phyloP scores from a whole-genome alignment of 1,140 invertebrate genomes.

The Zaprionus tsacasi region DNA sequence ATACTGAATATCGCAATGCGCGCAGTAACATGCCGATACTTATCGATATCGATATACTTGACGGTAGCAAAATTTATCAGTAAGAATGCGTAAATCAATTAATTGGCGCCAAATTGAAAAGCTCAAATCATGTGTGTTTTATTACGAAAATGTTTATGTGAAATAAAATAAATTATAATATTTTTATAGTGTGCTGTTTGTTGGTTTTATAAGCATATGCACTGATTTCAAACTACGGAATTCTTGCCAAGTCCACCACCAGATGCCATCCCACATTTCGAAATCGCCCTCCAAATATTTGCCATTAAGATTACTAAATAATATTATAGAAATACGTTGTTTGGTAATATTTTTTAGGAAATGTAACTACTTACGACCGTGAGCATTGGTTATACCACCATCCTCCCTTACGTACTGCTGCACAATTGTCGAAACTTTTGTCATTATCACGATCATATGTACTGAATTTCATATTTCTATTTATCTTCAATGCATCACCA shows the following conservation, averaged over 20 bases:
- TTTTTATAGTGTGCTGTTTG: neutral
- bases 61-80: neutral
- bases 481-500: conserved; percentile 22
- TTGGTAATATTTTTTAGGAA: neutral
- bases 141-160: neutral
- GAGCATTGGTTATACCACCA: conserved; percentile 47
- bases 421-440: conserved; percentile 27
- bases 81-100: neutral
- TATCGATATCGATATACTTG: conserved; percentile 9
- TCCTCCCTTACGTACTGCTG: conserved; percentile 14
- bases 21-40: conserved; percentile 9
- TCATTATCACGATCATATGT: conserved; percentile 45
- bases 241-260: conserved; percentile 42
- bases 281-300: conserved; percentile 19
- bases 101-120: neutral
- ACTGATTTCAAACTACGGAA: conserved; percentile 17
- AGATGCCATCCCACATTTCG: conserved; percentile 42
- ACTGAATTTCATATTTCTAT: conserved; percentile 36
- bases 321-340: neutral
- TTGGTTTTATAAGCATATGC: conserved; percentile 38
- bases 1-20: neutral
- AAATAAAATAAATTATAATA: neutral
- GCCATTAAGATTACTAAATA: conserved; percentile 38
- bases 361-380: conserved; percentile 25
- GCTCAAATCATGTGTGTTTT: neutral